These are phyloP conservation scores for Stratiomys singularior DNA, from an alignment of 2,888 invertebrate genomes.

Conservation along the genomic window DNA sequence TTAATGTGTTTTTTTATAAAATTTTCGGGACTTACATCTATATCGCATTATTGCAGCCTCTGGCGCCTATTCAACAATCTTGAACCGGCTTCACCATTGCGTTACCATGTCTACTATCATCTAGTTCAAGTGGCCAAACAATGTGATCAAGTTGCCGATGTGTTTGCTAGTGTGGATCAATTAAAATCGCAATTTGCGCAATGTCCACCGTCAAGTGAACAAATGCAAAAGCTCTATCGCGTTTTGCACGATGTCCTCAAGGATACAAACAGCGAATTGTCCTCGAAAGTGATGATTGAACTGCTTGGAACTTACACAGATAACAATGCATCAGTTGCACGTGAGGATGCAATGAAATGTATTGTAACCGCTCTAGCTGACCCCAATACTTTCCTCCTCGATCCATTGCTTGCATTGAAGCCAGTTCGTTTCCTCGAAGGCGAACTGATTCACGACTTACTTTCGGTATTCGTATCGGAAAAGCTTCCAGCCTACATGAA, in stretches of 20 bases:
- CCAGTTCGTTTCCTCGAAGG: conserved; percentile 96
- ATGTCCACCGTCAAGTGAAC: conserved; percentile 85
- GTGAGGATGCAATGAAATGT: conserved; percentile 96
- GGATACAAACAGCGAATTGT: conserved; percentile 87
- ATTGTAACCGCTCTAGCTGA: conserved; percentile 95
- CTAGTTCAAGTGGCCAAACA: conserved; percentile 89
- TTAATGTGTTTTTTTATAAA: conserved; percentile 10
- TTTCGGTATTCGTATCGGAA: conserved; percentile 95
- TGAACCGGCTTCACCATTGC: conserved; percentile 82
- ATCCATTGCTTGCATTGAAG: conserved; percentile 91
- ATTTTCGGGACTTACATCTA: not conserved
- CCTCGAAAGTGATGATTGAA: conserved; percentile 97
- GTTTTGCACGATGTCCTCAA: conserved; percentile 88
- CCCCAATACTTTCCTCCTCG: conserved; percentile 93
- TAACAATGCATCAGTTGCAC: conserved; percentile 95
- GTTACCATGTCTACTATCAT: conserved; percentile 93
- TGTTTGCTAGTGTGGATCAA: conserved; percentile 86
- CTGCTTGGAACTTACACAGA: conserved; percentile 95
- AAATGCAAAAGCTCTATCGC: conserved; percentile 90
- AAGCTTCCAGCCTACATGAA: conserved; percentile 90
- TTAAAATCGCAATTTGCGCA: conserved; percentile 82
- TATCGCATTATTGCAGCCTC: conserved; percentile 68
- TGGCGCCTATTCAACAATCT: conserved; percentile 94
- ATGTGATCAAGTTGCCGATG: conserved; percentile 84
- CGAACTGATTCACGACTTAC: conserved; percentile 92